Conservation (phyloP, 1,140 invertebrate genomes). For the Drosophila mayri region DNA sequence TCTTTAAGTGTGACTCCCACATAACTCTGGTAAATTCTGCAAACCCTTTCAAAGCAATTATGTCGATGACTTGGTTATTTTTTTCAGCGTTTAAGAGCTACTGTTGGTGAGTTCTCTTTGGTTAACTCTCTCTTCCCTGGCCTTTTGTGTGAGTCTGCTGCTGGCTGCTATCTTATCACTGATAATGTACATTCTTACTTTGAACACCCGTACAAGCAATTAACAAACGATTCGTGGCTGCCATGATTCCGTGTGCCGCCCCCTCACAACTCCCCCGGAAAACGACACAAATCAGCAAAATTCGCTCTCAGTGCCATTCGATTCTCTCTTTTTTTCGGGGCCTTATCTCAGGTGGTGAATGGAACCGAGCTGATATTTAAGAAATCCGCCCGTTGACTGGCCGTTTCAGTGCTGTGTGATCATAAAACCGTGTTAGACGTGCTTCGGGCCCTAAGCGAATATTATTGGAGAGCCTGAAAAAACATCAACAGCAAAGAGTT, state of each 20-base stretch:
- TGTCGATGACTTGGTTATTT: constrained; percentile 17
- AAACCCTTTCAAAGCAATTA: neutral
- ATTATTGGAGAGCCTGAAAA: neutral
- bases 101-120: neutral
- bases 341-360: constrained; percentile 15
- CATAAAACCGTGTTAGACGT: constrained; percentile 71
- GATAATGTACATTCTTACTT: constrained; percentile 73
- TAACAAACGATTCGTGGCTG: constrained; percentile 76
- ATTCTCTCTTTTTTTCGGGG: constrained; percentile 8
- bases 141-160: constrained; percentile 4
- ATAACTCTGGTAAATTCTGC: neutral
- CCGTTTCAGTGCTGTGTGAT: constrained; percentile 67
- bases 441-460: neutral
- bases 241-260: constrained; percentile 8
- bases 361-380: constrained; percentile 67
- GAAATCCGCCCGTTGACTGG: constrained; percentile 41
- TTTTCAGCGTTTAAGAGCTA: constrained; percentile 9
- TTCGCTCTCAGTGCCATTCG: constrained; percentile 2
- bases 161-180: constrained; percentile 63
- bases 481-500: constrained; percentile 15
- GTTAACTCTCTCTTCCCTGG: constrained; percentile 1
- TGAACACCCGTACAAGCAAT: constrained; percentile 79
- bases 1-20: neutral
- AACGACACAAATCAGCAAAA: neutral
- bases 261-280: neutral